Base-by-base conservation (phyloP, 2,797 vertebrate species). In the Gila robusta region DNA sequence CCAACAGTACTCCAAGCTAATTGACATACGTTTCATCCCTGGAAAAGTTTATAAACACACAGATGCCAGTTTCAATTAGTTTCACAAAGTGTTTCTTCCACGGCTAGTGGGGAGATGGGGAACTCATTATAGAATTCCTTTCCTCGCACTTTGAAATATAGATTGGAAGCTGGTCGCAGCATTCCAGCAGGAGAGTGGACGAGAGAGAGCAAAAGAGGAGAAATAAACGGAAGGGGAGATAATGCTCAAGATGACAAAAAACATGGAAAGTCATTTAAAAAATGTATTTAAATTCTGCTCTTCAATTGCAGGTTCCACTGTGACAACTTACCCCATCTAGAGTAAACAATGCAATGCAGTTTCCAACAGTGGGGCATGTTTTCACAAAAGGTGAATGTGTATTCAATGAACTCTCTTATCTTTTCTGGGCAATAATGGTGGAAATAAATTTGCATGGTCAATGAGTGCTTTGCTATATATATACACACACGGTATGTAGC, bases 11-110 rank as follows among this genome's bases (percentile, higher is more conserved):
- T 54, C 19, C 19, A 54, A 59, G 52, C 11, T 78, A 59, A 39
- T 39, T 59, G 54, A n/a, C 8, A n/a, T 28, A 32, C 0, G 4
- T 47, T 41, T 59, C 28, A 66, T 52, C 91, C 91, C 89, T 88
- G 88, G 91, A 91, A 92, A 94, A 89, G 91, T n/a, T n/a, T n/a
- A n/a, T n/a, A 86, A 91, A 93, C 92, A 91, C 89, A 89, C 92
- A 64, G 77, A 93, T 93, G 94, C 92, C 94, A 94, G 93, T 95
- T 95, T 95, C 94, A 96, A 94, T 95, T 95, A 95, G 93, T 94
- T 94, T 94, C 94, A 94, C 94, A 95, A 94, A 95, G 93, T 93
- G 85, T 94, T 91, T 92, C 92, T 92, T 94, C 91, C 91, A 87
- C 89, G 89, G 90, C 91, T 93, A 90, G 92, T 92, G 93, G 91